phyloP scores from a whole-genome alignment of 2,113 vertebrate genomes.

The Ceratotherium simum region DNA sequence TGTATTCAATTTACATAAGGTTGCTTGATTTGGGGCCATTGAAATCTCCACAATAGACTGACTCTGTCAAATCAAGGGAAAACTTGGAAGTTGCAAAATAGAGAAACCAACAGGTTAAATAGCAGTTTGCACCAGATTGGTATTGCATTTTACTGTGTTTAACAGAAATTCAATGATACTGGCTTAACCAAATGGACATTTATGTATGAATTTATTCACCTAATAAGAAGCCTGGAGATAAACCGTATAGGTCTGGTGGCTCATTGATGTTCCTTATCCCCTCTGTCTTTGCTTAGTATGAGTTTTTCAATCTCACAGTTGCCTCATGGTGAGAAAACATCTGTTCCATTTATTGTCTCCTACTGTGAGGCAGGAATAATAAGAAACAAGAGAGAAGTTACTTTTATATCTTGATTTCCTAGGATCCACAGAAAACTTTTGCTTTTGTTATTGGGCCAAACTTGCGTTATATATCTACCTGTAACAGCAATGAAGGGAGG shows the following conservation, averaged over 20 bases:
- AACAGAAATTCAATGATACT: not conserved
- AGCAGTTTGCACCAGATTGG: not conserved
- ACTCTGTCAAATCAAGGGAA: not conserved
- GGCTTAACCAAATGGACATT: not conserved
- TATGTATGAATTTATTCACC: not conserved
- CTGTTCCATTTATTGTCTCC: not conserved
- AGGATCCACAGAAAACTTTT: not conserved
- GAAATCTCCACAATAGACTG: not conserved
- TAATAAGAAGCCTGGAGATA: not conserved
- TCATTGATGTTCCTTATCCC: not conserved
- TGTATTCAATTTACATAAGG: not conserved
- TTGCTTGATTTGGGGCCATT: not conserved
- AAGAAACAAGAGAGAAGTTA: not conserved
- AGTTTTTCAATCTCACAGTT: not conserved
- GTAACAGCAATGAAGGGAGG: not conserved
- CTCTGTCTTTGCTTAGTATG: not conserved
- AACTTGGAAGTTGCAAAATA: not conserved
- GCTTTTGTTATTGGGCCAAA: not conserved
- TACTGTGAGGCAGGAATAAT: not conserved
- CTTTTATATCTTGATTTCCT: not conserved
- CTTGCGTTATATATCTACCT: not conserved
- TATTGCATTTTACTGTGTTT: not conserved
- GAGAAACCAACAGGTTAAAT: not conserved
- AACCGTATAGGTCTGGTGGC: not conserved
- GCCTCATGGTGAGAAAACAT: not conserved